These are phyloP conservation scores for Iguana delicatissima DNA, from an alignment of 2,797 vertebrate genomes.

Conservation along the genomic window DNA sequence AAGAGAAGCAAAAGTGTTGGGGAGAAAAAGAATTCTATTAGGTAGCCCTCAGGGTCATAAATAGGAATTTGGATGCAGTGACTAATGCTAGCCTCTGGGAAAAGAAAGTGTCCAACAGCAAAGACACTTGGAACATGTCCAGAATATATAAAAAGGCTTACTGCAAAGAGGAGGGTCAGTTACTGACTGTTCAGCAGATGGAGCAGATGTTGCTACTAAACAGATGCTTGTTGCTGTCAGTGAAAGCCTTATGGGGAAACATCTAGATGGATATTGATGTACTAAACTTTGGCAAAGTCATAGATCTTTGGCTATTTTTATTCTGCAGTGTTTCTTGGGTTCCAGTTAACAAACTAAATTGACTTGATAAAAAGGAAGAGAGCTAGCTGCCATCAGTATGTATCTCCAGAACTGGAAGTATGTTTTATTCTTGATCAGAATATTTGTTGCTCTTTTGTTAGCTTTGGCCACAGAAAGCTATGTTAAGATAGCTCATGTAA, in stretches of 20 bases:
- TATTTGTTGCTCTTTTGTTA: background rate
- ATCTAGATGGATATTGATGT: constrained; percentile 48
- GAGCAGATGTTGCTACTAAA: constrained; percentile 49
- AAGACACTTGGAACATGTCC: constrained; percentile 32
- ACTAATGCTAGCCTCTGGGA: constrained; percentile 26
- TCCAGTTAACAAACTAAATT: constrained; percentile 10
- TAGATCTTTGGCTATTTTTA: constrained; percentile 44
- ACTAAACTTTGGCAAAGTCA: constrained; percentile 47
- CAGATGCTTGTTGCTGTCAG: constrained; percentile 51
- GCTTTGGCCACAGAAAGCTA: background rate
- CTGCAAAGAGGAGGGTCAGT: constrained; percentile 40
- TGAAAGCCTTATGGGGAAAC: constrained; percentile 44
- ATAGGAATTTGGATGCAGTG: constrained; percentile 7
- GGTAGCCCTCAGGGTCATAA: background rate
- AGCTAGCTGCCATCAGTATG: background rate
- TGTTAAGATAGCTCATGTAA: background rate
- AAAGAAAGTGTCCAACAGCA: constrained; percentile 16
- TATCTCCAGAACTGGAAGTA: constrained; percentile 21
- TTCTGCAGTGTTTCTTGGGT: constrained; percentile 4
- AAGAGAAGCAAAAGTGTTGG: background rate
- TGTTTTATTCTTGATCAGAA: background rate
- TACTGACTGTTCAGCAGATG: constrained; percentile 39
- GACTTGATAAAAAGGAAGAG: background rate
- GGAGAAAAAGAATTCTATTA: background rate
- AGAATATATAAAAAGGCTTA: constrained; percentile 30